Conservation (phyloP, 2,888 invertebrate species). For the Bombyx huttoni region DNA sequence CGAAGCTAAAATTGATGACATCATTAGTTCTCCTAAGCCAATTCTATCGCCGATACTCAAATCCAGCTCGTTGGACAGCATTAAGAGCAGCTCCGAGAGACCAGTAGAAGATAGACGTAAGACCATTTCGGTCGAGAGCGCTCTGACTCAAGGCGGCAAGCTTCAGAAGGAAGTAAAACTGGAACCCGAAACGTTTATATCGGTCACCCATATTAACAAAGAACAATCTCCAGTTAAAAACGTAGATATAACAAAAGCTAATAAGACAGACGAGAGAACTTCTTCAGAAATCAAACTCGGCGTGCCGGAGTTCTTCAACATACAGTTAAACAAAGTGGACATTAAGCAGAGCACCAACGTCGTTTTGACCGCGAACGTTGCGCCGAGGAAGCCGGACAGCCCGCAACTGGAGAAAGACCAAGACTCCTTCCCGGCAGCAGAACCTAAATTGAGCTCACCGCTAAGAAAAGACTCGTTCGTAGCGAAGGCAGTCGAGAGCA, state of each 20-base stretch:
- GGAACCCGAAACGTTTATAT: constrained; percentile 62
- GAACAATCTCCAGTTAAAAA: constrained; percentile 40
- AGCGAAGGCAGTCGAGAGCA: constrained; percentile 31
- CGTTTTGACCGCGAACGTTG: constrained; percentile 75
- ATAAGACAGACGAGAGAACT: constrained; percentile 51
- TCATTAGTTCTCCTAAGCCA: constrained; percentile 67
- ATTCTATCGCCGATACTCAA: constrained; percentile 63
- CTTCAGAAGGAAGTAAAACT: constrained; percentile 29
- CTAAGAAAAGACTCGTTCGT: constrained; percentile 31
- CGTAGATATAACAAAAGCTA: constrained; percentile 30
- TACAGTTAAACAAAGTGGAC: constrained; percentile 80
- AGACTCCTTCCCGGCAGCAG: constrained; percentile 30
- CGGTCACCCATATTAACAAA: constrained; percentile 72
- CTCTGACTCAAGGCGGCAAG: constrained; percentile 36
- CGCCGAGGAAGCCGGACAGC: constrained; percentile 60
- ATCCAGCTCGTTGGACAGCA: constrained; percentile 72
- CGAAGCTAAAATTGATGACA: constrained; percentile 70
- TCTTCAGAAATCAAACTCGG: constrained; percentile 38
- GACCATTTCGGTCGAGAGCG: constrained; percentile 64
- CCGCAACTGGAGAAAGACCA: constrained; percentile 40
- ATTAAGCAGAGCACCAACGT: constrained; percentile 74
- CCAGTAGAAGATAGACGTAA: constrained; percentile 56
- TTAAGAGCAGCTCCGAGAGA: constrained; percentile 70
- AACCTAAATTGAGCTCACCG: constrained; percentile 27
- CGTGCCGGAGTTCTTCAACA: constrained; percentile 79